A percentile compares a stretch with the other conserved stretches of the same genome.
These are phyloP conservation scores for Oscheius sp. DNA, from an alignment of 2,888 invertebrate species.

Conservation along the genomic window DNA sequence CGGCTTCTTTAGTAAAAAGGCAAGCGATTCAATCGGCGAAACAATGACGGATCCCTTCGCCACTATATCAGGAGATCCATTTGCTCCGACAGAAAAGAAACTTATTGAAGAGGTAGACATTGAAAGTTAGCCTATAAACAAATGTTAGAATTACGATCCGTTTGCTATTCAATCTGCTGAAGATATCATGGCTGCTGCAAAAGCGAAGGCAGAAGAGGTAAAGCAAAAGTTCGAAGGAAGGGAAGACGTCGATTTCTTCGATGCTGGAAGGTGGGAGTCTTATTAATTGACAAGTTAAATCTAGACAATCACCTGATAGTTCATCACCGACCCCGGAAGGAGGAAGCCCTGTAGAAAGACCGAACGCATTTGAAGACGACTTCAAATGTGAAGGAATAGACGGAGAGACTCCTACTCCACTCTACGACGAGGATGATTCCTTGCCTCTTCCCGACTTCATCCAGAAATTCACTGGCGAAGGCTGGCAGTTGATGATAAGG, in stretches of 20 bases:
- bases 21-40: slow-evolving; percentile 18
- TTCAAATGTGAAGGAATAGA: slow-evolving; percentile 57
- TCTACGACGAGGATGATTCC: slow-evolving; percentile 91
- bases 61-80: slow-evolving; percentile 49
- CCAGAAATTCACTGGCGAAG: slow-evolving; percentile 82
- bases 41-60: slow-evolving; percentile 41
- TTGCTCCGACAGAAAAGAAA: slow-evolving; percentile 56
- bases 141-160: slow-evolving; percentile 65
- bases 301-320: slow-evolving; percentile 52
- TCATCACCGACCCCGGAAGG: slow-evolving; percentile 69
- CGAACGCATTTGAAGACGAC: slow-evolving; percentile 67
- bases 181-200: slow-evolving; percentile 69
- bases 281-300: background rate
- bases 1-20: slow-evolving; percentile 62
- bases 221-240: slow-evolving; percentile 39
- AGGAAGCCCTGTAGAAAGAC: slow-evolving; percentile 61
- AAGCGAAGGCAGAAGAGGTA: slow-evolving; percentile 61
- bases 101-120: slow-evolving; percentile 56
- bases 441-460: slow-evolving; percentile 91
- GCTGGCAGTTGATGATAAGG: slow-evolving; percentile 78
- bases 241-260: slow-evolving; percentile 59
- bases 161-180: slow-evolving; percentile 69
- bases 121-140: background rate
- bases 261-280: slow-evolving; percentile 21
- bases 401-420: slow-evolving; percentile 65